These are phyloP conservation scores for Ochropacha duplaris DNA, from an alignment of 2,888 invertebrate species.

Conservation along the genomic window DNA sequence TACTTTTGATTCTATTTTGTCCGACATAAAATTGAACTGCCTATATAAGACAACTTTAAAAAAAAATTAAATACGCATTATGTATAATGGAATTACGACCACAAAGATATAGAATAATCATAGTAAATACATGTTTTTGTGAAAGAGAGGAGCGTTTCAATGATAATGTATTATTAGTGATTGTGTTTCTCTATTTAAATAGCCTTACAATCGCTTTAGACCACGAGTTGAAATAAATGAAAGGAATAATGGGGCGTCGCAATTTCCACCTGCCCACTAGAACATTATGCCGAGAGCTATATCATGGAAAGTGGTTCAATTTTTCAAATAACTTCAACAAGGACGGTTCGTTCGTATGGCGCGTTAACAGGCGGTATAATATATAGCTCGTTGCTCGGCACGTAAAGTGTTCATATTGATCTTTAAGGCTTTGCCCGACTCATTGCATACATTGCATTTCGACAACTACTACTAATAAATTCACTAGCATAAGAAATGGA, in stretches of 20 bases:
- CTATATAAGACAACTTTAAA: constrained; percentile 18
- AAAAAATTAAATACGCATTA: constrained; percentile 22
- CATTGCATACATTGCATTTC: background rate
- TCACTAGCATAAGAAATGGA: background rate
- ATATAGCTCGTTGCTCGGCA: background rate
- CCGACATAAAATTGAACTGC: background rate
- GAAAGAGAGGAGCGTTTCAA: too few relatives aligned
- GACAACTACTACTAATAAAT: background rate
- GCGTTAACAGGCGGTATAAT: constrained; percentile 3
- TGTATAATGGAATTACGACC: constrained; percentile 23
- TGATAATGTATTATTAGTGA: constrained; percentile 8
- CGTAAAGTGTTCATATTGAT: background rate
- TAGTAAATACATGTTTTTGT: background rate
- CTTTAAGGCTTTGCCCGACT: background rate
- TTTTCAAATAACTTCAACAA: constrained; percentile 53
- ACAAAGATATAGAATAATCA: constrained; percentile 15
- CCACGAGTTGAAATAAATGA: constrained; percentile 46
- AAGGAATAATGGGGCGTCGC: constrained; percentile 50
- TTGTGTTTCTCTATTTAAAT: constrained; percentile 49
- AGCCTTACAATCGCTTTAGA: constrained; percentile 41
- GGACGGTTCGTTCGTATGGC: constrained; percentile 1
- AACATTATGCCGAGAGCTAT: constrained; percentile 56
- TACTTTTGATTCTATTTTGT: background rate
- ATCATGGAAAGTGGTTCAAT: constrained; percentile 67
- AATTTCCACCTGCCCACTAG: constrained; percentile 62